phyloP scores from a whole-genome alignment of 2,888 invertebrate species.

The Synanthedon andrenaeformis region DNA sequence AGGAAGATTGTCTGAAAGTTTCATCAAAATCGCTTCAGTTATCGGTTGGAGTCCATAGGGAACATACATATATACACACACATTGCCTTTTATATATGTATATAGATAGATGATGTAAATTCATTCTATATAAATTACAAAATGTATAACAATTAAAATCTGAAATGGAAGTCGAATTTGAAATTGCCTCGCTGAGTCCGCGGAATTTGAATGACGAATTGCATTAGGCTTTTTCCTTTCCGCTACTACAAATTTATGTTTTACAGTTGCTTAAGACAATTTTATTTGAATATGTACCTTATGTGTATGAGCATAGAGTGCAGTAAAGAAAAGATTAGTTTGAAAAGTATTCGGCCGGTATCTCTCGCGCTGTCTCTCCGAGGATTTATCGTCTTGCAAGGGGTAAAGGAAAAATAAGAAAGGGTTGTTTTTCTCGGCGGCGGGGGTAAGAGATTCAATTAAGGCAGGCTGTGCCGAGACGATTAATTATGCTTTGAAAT shows the following conservation, averaged over 20 bases:
- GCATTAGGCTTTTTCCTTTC: conserved; percentile 65
- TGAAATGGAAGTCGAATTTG: not conserved
- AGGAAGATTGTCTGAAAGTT: no score
- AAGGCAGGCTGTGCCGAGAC: conserved; percentile 47
- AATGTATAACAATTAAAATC: not conserved
- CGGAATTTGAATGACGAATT: conserved; percentile 69
- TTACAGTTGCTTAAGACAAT: conserved; percentile 6
- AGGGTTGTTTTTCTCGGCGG: conserved; percentile 66
- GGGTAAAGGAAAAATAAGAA: conserved; percentile 63
- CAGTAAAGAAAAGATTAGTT: not conserved
- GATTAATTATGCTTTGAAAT: conserved; percentile 60
- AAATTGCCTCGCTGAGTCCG: conserved; percentile 27
- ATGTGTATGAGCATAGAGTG: not conserved
- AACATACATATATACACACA: no score
- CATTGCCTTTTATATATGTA: no score
- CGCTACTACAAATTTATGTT: conserved; percentile 24
- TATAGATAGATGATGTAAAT: no score
- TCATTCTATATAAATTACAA: no score
- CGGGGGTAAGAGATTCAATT: conserved; percentile 60
- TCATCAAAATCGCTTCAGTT: no score
- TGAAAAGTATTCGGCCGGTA: conserved; percentile 16
- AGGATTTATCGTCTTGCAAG: conserved; percentile 68
- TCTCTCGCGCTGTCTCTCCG: conserved; percentile 64
- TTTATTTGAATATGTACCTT: not conserved
- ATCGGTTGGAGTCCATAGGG: no score